Conservation (phyloP, 1,140 invertebrate species). For the Zaprionus camerounensis region DNA sequence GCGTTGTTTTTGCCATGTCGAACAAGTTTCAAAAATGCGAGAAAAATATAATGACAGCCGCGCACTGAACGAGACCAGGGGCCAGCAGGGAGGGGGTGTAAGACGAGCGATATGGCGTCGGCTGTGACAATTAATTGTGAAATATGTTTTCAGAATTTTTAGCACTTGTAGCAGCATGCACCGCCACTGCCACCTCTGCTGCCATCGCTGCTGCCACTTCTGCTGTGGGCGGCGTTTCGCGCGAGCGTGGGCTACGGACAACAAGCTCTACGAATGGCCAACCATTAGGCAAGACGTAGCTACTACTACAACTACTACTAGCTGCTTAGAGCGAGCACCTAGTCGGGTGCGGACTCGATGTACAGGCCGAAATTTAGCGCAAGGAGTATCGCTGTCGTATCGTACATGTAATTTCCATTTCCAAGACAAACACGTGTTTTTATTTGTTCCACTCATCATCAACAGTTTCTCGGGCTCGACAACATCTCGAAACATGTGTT, state of each 20-base stretch:
- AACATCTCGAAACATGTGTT: constrained; percentile 50
- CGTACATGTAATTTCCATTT: constrained; percentile 66
- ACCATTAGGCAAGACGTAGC: constrained; percentile 33
- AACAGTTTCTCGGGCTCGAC: constrained; percentile 17
- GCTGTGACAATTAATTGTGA: constrained; percentile 82
- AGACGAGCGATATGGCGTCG: constrained; percentile 21
- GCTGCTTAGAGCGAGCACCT: constrained; percentile 13
- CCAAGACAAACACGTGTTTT: constrained; percentile 55
- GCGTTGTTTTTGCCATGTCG: constrained; percentile 80
- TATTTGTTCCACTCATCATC: constrained; percentile 53
- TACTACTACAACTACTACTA: background rate
- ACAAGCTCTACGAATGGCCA: constrained; percentile 35
- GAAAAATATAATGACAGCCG: constrained; percentile 68
- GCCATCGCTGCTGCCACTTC: background rate
- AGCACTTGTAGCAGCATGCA: constrained; percentile 78
- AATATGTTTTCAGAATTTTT: constrained; percentile 82
- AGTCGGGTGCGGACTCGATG: background rate
- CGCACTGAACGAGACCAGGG: constrained; percentile 13
- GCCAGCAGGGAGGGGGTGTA: constrained; percentile 9
- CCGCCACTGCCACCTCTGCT: background rate
- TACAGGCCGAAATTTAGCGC: background rate
- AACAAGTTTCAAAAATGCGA: constrained; percentile 82
- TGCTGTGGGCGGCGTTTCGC: constrained; percentile 59
- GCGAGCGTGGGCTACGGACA: constrained; percentile 31
- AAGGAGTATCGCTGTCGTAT: constrained; percentile 19